phyloP scores from a whole-genome alignment of 2,113 vertebrate genomes.

The Rhinoptilus africanus region DNA sequence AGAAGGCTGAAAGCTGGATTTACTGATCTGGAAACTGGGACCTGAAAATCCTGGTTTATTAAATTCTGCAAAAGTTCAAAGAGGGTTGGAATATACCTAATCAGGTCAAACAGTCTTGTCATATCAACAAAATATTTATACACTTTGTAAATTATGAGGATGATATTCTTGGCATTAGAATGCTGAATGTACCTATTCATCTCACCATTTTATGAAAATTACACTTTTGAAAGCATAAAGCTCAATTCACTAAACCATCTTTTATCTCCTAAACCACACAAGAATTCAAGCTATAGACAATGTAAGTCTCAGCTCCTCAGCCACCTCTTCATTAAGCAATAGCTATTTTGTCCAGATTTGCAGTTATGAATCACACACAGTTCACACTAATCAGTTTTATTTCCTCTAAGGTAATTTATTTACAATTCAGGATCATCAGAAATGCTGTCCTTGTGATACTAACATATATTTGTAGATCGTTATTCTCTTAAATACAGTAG shows the following conservation, averaged over 20 bases:
- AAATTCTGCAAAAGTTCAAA: neutral
- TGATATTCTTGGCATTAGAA: neutral
- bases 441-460: neutral
- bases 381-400: neutral
- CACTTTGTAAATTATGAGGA: neutral
- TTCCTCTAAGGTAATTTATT: conserved; percentile 16
- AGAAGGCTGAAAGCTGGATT: neutral
- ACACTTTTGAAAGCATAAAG: neutral
- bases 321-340: neutral
- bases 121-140: neutral
- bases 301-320: neutral
- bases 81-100: neutral
- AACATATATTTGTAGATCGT: neutral
- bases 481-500: neutral
- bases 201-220: neutral
- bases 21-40: neutral
- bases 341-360: conserved; percentile 7
- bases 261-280: neutral
- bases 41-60: neutral
- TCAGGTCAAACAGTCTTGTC: neutral
- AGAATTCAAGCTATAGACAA: neutral
- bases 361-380: neutral
- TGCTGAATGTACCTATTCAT: neutral
- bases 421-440: neutral
- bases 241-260: neutral